Evolutionary conservation across 2,888 invertebrate genomes (phyloP).

Genomic region (Atrina japonica): DNA sequence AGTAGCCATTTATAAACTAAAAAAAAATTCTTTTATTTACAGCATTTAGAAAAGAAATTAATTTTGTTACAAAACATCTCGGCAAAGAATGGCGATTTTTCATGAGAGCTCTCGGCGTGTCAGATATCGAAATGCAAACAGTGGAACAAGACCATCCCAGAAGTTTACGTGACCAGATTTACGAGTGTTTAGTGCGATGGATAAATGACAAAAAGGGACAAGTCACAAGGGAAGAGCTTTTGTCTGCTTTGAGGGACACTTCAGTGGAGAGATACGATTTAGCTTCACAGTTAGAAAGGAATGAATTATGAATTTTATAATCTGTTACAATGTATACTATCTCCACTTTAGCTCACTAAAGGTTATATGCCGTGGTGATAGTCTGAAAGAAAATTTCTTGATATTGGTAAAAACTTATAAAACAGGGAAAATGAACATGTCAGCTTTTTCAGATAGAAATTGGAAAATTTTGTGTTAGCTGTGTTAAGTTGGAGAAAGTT

Average conservation of each 20-base stretch:
- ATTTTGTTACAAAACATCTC: conserved; percentile 53
- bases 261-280: conserved; percentile 57
- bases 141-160: conserved; percentile 52
- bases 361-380: too few relatives aligned
- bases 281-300: conserved; percentile 47
- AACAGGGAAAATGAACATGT: background rate
- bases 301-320: conserved; percentile 23
- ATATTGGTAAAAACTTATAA: background rate
- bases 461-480: too few relatives aligned
- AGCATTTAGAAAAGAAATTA: conserved; percentile 59
- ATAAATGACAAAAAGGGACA: conserved; percentile 49
- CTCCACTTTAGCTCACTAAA: too few relatives aligned
- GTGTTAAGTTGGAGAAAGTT: too few relatives aligned
- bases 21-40: conserved; percentile 33
- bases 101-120: conserved; percentile 57
- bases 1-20: too few relatives aligned
- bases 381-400: too few relatives aligned
- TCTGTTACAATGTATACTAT: too few relatives aligned
- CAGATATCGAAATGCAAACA: conserved; percentile 58
- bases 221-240: conserved; percentile 51
- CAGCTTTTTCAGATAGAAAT: too few relatives aligned
- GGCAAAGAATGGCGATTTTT: conserved; percentile 66
- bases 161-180: conserved; percentile 62
- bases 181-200: conserved; percentile 58
- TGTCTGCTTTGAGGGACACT: conserved; percentile 47